Evolutionary conservation across 1,140 invertebrate species (phyloP).

Genomic region (Bombus confusus): DNA sequence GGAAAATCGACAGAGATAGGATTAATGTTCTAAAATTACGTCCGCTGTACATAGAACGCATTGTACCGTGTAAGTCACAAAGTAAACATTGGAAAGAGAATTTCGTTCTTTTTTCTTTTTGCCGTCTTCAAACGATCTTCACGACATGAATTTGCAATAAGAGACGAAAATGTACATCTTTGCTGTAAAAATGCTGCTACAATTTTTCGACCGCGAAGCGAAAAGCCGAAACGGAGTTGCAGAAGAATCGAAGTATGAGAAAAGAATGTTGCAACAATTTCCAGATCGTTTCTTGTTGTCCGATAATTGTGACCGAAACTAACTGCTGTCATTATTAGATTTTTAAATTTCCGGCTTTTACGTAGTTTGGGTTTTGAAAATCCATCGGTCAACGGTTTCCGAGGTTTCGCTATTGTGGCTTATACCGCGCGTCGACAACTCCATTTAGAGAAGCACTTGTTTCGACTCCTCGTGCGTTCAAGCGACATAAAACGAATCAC

Average conservation of each 20-base stretch:
- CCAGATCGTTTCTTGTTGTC: too few species aligned
- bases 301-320: too few species aligned
- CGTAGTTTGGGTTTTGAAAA: neutral
- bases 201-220: neutral
- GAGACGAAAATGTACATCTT: neutral
- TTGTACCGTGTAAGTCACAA: conserved; percentile 52
- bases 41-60: conserved; percentile 65
- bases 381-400: neutral
- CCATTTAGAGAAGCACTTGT: conserved; percentile 30
- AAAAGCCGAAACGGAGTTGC: neutral
- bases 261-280: neutral
- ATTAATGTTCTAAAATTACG: conserved; percentile 58
- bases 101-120: neutral
- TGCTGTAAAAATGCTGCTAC: neutral
- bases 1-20: conserved; percentile 55
- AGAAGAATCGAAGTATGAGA: neutral
- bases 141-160: neutral
- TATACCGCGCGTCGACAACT: conserved; percentile 34
- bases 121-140: neutral
- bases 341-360: neutral
- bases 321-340: too few species aligned
- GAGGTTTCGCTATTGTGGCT: conserved; percentile 13
- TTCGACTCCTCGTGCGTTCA: conserved; percentile 32
- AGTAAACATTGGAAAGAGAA: neutral
- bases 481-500: conserved; percentile 13